Percentiles rank a stretch among this genome's conserved stretches.
phyloP scores from a whole-genome alignment of 2,888 invertebrate genomes.

The Ditylenchus weischeri region DNA sequence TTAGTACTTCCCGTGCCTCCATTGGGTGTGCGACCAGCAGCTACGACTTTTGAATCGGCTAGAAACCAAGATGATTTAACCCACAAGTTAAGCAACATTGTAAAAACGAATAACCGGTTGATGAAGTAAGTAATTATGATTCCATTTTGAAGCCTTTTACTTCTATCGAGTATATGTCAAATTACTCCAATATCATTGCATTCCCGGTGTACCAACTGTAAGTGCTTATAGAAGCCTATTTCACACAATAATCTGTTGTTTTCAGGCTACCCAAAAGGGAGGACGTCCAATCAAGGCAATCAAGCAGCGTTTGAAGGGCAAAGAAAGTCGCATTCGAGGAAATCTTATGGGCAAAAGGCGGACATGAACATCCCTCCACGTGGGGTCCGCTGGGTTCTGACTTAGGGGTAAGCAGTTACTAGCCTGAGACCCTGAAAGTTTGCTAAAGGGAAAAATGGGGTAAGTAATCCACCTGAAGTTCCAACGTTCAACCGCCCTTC shows the following conservation, averaged over 20 bases:
- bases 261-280: slow-evolving; percentile 98
- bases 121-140: slow-evolving; percentile 6
- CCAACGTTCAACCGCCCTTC: no score
- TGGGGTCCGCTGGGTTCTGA: no score
- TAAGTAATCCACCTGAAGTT: no score
- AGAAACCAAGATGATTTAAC: slow-evolving; percentile 97
- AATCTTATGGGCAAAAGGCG: slow-evolving; percentile 98
- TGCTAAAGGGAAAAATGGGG: no score
- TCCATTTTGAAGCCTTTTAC: neutral
- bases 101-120: slow-evolving; percentile 89
- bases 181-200: slow-evolving; percentile 97
- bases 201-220: no score
- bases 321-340: slow-evolving; percentile 96
- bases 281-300: slow-evolving; percentile 97
- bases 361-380: no score
- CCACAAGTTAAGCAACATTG: slow-evolving; percentile 96
- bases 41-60: slow-evolving; percentile 98
- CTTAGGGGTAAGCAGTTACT: no score
- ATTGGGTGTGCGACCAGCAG: slow-evolving; percentile 89
- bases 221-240: no score
- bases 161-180: slow-evolving; percentile 71
- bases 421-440: no score
- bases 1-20: slow-evolving; percentile 90
- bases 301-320: slow-evolving; percentile 89
- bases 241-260: no score